Evolutionary conservation across 2,888 invertebrate species (phyloP).

Genomic region (Lamellibrachia columna): DNA sequence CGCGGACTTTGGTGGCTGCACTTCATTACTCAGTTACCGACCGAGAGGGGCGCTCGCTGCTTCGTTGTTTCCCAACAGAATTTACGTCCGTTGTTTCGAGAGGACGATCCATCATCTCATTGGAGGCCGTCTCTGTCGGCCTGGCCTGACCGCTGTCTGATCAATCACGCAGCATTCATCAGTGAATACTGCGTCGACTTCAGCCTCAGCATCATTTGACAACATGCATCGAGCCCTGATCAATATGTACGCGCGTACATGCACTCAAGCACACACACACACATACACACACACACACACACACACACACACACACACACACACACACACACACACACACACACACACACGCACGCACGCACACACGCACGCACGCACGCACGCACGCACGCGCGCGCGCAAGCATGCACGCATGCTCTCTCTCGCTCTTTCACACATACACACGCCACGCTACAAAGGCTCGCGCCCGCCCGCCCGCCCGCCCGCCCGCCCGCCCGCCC

Average conservation of each 20-base stretch:
- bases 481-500: slow-evolving; percentile 9
- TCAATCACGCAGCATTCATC: not conserved
- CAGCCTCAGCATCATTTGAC: not conserved
- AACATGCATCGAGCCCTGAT: not conserved
- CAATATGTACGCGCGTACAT: not conserved
- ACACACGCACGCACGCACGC: not conserved
- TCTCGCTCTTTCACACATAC: not conserved
- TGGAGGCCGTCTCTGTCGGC: not conserved
- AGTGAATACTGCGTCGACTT: not conserved
- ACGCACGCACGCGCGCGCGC: not conserved
- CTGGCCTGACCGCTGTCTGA: not conserved
- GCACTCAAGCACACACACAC: not conserved
- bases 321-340: not conserved
- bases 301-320: not conserved
- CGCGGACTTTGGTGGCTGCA: not conserved
- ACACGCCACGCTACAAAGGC: not conserved
- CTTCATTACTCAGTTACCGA: not conserved
- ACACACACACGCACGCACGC: not conserved
- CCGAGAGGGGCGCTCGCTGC: not conserved
- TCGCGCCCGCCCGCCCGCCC: slow-evolving; percentile 20
- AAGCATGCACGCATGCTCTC: not conserved
- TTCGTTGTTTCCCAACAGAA: not conserved
- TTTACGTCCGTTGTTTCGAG: not conserved
- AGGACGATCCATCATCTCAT: not conserved
- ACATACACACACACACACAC: not conserved